Evolutionary conservation across 2,797 vertebrate genomes (phyloP), one percentile per base, ranked within the genome.

Genomic region (Simalia tracyae): DNA sequence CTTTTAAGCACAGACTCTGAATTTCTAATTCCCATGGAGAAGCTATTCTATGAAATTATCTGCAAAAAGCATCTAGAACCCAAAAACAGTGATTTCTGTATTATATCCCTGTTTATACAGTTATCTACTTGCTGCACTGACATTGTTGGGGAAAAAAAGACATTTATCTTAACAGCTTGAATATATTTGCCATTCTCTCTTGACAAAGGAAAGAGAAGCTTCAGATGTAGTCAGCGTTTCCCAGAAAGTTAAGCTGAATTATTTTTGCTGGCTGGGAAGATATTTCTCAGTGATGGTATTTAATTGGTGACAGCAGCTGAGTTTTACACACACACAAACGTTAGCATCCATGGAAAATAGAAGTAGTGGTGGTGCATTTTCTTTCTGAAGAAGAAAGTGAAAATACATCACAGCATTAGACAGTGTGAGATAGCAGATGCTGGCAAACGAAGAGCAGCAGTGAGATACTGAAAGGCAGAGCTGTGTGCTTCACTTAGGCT

Each of bases 191-290:
- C 9, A 14, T 76, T 0, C 11, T 54, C 26, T 88, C 46, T 50
- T 87, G 92, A 92, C 68, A 94, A 72, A 11, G 46, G 66, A 84
- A 54, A 60, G 50, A 85, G 60, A 90, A 85, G 42, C 7, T 81
- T 63, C 5, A 0, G 54, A 10, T 50, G 50, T 84, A 76, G 24
- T 92, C 0, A 1, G 5, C 12, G 50, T 92, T 93, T 91, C 26
- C 76, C 3, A 12, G 90, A 31, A 22, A 88, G 57, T 72, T 66
- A 60, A 89, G 9, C 24, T 50, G 61, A 2, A 0, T 19, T 26
- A 57, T 94, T 81, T 54, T 7, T 46, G 7, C 92, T 90, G 61
- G 91, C 1, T 89, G 61, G 0, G 50, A 57, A 72, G 54, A 42
- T 5, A 6, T 0, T 88, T 92, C 56, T 89, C 76, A 84, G 56